phyloP scores from a whole-genome alignment of 2,888 invertebrate genomes.

The Neoascia interrupta region DNA sequence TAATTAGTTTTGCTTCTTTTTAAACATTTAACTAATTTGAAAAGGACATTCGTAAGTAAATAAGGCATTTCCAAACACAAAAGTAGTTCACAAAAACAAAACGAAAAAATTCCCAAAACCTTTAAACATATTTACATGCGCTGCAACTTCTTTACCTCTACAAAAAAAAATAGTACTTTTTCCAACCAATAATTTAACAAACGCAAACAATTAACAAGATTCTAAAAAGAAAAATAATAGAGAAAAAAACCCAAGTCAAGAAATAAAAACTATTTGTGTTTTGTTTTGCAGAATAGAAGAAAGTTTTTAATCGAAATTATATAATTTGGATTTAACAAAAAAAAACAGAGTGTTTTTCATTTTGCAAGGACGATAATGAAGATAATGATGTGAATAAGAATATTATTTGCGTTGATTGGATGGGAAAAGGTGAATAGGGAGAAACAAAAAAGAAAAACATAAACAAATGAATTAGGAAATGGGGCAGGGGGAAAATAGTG shows the following conservation, averaged over 20 bases:
- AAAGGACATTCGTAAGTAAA: too few species aligned
- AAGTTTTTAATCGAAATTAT: conserved; percentile 49
- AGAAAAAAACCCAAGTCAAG: conserved; percentile 5
- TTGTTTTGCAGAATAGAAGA: conserved; percentile 51
- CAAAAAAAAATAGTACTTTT: too few species aligned
- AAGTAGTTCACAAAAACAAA: too few species aligned
- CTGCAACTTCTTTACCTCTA: too few species aligned
- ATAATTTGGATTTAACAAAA: conserved; percentile 47
- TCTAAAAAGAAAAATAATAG: conserved; percentile 6
- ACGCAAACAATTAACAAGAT: too few species aligned
- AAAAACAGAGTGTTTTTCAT: conserved; percentile 25
- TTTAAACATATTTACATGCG: too few species aligned
- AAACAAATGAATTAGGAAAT: background rate
- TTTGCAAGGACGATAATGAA: conserved; percentile 54
- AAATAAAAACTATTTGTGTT: conserved; percentile 54
- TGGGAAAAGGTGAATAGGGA: background rate
- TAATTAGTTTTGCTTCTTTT: too few species aligned
- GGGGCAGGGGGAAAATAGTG: background rate
- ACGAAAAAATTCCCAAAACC: too few species aligned
- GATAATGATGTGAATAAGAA: conserved; percentile 9
- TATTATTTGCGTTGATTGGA: background rate
- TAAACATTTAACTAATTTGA: too few species aligned
- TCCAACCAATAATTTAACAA: too few species aligned
- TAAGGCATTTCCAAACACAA: too few species aligned
- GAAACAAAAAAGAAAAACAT: background rate